Evolutionary conservation across 2,113 vertebrate species (phyloP), one percentile per base, ranked within the genome.

Genomic region (Chauna torquata): DNA sequence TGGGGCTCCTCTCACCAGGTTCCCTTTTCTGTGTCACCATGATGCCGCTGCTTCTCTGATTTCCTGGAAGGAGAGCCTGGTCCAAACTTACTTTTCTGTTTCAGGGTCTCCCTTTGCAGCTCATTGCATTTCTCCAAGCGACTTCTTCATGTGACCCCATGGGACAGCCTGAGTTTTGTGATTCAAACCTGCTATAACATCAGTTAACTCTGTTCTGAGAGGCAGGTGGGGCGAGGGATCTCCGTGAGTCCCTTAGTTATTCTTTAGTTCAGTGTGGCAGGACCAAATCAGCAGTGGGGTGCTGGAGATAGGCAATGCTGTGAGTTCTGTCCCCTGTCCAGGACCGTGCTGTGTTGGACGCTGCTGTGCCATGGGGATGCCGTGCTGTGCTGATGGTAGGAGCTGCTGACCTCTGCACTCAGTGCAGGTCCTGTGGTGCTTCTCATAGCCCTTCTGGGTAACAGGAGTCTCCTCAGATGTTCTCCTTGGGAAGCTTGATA

Each of bases 311-410:
- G 47, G 32, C 20, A 0, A 0, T 40, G 47, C 77, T 38, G 28
- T 44, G 66, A 28, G 5, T 57, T 34, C 5, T 0, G 27, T 13
- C 16, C 18, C 45, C 49, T 23, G 7, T 22, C 14, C 64, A 36
- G 54, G 36, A 1, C 64, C 6, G 28, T 16, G 66, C 42, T 30
- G 0, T 6, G 2, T 3, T 11, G 18, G 62, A 0, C 3, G 1
- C 49, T 16, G 58, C 38, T 24, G 52, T 54, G 52, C 61, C 6
- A 0, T 16, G 19, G n/a, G 40, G 36, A 6, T 49, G 30, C 75
- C 6, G 3, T 45, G 70, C 75, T 6, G 3, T 45, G 70, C 7
- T 22, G n/a, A 61, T 30, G 86, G 44, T 17, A 55, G 59, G 34
- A 77, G 54, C 47, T 87, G 64, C 77, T 58, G 77, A 16, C 23